Evolutionary conservation across 2,888 invertebrate species (phyloP).

Genomic region (Criorhina ranunculi): DNA sequence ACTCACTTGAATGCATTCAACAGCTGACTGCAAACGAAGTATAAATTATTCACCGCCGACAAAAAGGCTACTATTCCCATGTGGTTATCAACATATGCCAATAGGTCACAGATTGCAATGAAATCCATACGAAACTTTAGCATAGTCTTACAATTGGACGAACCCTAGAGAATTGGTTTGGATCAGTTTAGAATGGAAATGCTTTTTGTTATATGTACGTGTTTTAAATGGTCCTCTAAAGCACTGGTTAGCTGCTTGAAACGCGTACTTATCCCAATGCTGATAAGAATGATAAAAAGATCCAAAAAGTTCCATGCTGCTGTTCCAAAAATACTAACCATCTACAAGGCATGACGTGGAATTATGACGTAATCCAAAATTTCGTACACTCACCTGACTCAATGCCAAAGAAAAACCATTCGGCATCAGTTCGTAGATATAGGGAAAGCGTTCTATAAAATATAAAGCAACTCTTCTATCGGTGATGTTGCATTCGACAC

Average conservation of each 20-base stretch:
- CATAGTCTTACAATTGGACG: conserved; percentile 39
- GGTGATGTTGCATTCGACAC: conserved; percentile 41
- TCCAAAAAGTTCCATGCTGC: conserved; percentile 71
- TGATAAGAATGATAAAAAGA: conserved; percentile 66
- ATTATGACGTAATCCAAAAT: too few species aligned
- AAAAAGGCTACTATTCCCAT: conserved; percentile 63
- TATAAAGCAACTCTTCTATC: neutral
- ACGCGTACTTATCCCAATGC: conserved; percentile 59
- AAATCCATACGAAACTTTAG: conserved; percentile 63
- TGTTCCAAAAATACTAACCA: conserved; percentile 54
- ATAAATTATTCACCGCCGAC: conserved; percentile 67
- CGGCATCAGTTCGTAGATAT: conserved; percentile 42
- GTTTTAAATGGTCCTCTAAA: conserved; percentile 32
- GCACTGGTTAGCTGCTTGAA: conserved; percentile 54
- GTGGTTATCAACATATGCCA: conserved; percentile 57
- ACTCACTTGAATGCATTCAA: conserved; percentile 53
- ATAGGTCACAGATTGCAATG: conserved; percentile 57
- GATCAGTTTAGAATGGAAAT: neutral
- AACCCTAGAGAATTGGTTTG: conserved; percentile 1
- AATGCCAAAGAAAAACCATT: conserved; percentile 21
- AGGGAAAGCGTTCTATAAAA: conserved; percentile 16
- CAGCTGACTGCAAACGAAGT: conserved; percentile 57
- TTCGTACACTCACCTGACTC: conserved; percentile 24
- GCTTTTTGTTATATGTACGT: conserved; percentile 21
- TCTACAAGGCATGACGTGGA: conserved; percentile 22